These are phyloP conservation scores for Agrotis segetum DNA, from an alignment of 2,888 invertebrate species.

Conservation along the genomic window DNA sequence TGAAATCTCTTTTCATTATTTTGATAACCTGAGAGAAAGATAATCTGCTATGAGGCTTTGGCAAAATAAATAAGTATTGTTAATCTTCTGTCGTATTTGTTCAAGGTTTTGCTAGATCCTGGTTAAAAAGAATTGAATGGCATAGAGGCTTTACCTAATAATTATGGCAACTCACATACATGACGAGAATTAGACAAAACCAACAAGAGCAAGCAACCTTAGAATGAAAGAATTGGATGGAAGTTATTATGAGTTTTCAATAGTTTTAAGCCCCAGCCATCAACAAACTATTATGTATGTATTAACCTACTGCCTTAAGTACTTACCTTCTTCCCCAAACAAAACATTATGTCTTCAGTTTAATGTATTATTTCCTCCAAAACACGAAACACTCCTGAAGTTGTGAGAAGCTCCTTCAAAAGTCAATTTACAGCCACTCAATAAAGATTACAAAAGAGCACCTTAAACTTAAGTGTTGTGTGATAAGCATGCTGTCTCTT, in stretches of 20 bases:
- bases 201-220: background rate
- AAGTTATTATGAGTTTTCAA: background rate
- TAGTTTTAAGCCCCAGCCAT: no score
- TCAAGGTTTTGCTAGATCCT: no score
- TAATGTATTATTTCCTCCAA: constrained; percentile 52
- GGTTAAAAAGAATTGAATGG: no score
- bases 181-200: background rate
- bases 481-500: constrained; percentile 73
- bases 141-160: no score
- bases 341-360: constrained; percentile 56
- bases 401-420: constrained; percentile 63
- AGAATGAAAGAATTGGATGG: background rate
- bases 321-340: constrained; percentile 47
- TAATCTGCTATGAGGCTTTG: constrained; percentile 1
- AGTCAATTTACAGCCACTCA: constrained; percentile 80
- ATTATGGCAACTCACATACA: background rate
- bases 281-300: no score
- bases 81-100: background rate
- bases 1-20: constrained; percentile 12
- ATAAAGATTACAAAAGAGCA: constrained; percentile 77
- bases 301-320: constrained; percentile 28
- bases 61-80: background rate
- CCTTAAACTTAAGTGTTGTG: constrained; percentile 77
- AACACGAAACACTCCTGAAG: constrained; percentile 57
- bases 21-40: no score